Percentiles rank a stretch among this genome's conserved stretches.
Evolutionary conservation across 92 coral and sea anemone species (phyloP).

Genomic region (Porites divaricata): DNA sequence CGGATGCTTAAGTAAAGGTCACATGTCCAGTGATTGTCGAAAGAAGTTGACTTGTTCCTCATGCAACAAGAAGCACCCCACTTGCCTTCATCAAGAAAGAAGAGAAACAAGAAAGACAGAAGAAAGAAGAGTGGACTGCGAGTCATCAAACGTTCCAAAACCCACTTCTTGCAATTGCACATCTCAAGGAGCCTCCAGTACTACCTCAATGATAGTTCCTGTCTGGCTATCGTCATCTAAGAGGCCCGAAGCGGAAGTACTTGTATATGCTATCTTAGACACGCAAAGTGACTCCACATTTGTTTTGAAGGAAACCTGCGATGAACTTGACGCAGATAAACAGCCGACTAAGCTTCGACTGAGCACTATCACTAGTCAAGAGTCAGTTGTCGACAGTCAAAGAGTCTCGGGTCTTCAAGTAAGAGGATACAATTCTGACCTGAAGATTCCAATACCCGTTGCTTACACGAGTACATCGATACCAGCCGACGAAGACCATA

Average conservation of each 20-base stretch:
- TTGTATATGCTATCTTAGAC: not conserved
- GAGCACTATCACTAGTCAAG: constrained; percentile 3
- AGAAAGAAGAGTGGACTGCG: not conserved
- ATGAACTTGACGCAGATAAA: constrained; percentile 2
- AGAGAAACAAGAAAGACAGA: too few species aligned
- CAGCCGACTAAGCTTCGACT: constrained; percentile 1
- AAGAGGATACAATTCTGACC: constrained; percentile 14
- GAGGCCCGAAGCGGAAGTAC: not conserved
- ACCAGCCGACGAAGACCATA: too few species aligned
- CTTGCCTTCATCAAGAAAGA: too few species aligned
- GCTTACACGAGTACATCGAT: too few species aligned
- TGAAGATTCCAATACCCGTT: not conserved
- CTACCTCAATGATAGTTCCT: too few species aligned
- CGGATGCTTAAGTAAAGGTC: too few species aligned
- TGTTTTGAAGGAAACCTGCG: constrained; percentile 11
- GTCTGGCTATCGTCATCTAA: not conserved
- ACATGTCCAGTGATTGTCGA: too few species aligned
- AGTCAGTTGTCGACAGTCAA: constrained; percentile 10
- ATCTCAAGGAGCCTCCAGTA: too few species aligned
- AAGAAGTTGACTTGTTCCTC: too few species aligned
- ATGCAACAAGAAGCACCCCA: too few species aligned
- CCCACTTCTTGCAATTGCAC: too few species aligned
- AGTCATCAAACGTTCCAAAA: too few species aligned
- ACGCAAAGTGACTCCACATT: constrained; percentile 10
- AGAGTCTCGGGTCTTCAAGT: constrained; percentile 13